Evolutionary conservation across 2,888 invertebrate species (phyloP), one percentile per base, ranked within the genome.

Genomic region (Chelonus formosanus): DNA sequence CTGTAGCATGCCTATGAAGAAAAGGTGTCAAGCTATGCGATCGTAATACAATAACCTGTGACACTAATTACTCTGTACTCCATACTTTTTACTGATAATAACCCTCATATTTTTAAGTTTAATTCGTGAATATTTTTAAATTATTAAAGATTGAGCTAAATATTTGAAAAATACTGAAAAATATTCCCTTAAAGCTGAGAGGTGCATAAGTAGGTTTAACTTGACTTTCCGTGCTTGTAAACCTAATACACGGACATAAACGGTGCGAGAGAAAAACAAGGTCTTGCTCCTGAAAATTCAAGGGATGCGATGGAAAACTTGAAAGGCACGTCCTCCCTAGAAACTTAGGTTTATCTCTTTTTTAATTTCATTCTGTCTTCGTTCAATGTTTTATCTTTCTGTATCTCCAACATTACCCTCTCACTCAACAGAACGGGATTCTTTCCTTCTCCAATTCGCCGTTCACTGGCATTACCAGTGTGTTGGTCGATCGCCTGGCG

Each of bases 351-450:
- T 60, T 63, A 52, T 63, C 63, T 63, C 66, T 67, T 54, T 54
- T 63, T 52, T 48, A 63, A 59, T 57, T 58, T 60, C 43, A 31
- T 43, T 55, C 65, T 10, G n/a, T 43, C 47, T 44, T 56, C 6
- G 52, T 68, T 35, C 64, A 60, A 43, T 52, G 45, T 58, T 63
- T 60, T 57, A 6, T 66, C 67, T 61, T 65, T 63, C 68, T 71
- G 62, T 54, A 45, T 65, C 57, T 65, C 68, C 65, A 53, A 20
- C 55, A 60, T 59, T n/a, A 43, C 45, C 68, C 72, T 74, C 71
- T 72, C 74, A 65, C 71, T 75, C 74, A 68, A 75, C 76, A 74
- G 79, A 82, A 82, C 83, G 82, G 81, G 81, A 83, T 83, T 82
- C 83, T 80, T 81, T 78, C 80, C 79, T 81, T 78, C 78, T 80